A percentile compares a stretch with the other conserved stretches of the same genome.
Conservation (phyloP, 1,140 invertebrate genomes). For the Temnothorax curvispinosus region DNA sequence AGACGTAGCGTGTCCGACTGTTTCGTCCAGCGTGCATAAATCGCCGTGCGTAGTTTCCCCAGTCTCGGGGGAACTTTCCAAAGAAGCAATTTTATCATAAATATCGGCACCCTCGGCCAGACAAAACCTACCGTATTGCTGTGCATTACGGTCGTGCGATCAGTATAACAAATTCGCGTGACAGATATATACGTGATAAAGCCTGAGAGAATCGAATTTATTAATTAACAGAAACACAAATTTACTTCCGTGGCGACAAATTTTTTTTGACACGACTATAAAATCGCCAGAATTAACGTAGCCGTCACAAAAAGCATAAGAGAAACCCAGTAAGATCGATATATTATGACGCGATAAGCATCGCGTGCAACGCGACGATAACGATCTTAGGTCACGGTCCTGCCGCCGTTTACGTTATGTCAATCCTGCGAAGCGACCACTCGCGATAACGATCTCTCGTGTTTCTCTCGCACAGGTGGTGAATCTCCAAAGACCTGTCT, state of each 20-base stretch:
- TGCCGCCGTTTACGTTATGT: slow-evolving; percentile 36
- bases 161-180: slow-evolving; percentile 5
- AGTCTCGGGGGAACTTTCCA: slow-evolving; percentile 76
- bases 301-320: neutral
- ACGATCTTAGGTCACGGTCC: slow-evolving; percentile 39
- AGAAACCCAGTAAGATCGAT: neutral
- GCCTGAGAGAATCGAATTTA: neutral
- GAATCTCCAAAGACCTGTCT: neutral
- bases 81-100: slow-evolving; percentile 77
- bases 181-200: neutral
- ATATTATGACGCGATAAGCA: slow-evolving; percentile 43
- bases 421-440: slow-evolving; percentile 33
- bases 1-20: slow-evolving; percentile 63
- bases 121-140: slow-evolving; percentile 15
- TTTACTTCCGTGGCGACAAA: neutral
- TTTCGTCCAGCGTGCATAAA: slow-evolving; percentile 69
- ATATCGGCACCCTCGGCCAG: slow-evolving; percentile 70
- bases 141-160: neutral
- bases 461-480: slow-evolving; percentile 31
- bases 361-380: slow-evolving; percentile 46
- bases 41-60: slow-evolving; percentile 68
- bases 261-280: neutral
- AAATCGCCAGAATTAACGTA: neutral
- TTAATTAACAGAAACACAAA: neutral
- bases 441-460: slow-evolving; percentile 47